These are phyloP conservation scores for Labrus mixtus DNA, from an alignment of 2,113 vertebrate species.

Conservation along the genomic window DNA sequence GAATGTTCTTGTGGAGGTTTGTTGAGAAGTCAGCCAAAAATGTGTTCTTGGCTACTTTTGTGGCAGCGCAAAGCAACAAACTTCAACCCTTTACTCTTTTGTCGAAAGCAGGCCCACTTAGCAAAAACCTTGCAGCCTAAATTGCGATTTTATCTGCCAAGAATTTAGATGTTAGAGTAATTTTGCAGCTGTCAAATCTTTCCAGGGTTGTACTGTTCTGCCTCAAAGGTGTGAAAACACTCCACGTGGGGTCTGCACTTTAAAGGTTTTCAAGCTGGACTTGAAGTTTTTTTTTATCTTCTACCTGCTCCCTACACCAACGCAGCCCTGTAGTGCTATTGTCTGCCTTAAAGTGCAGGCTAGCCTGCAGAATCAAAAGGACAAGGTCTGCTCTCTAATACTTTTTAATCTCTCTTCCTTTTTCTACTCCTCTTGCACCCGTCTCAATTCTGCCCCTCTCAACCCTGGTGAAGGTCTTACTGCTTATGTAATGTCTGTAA, in stretches of 20 bases:
- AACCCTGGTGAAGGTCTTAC: slow-evolving; percentile 53
- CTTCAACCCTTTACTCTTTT: background rate
- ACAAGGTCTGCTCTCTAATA: slow-evolving; percentile 19
- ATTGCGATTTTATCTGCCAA: slow-evolving; percentile 5
- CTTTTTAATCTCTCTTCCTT: slow-evolving; percentile 14
- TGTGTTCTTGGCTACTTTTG: background rate
- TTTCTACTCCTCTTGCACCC: slow-evolving; percentile 18
- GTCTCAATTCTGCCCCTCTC: slow-evolving; percentile 25
- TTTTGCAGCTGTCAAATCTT: slow-evolving; percentile 28
- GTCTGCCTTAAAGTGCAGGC: slow-evolving; percentile 24
- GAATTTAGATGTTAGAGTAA: slow-evolving; percentile 16
- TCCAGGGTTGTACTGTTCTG: slow-evolving; percentile 14
- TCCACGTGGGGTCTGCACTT: slow-evolving; percentile 36
- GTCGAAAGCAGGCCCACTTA: slow-evolving; percentile 2
- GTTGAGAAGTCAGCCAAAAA: background rate
- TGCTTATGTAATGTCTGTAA: slow-evolving; percentile 78
- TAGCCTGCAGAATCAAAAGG: slow-evolving; percentile 32
- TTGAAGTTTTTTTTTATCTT: slow-evolving; percentile 17
- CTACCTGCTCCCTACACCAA: slow-evolving; percentile 6
- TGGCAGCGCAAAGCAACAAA: background rate
- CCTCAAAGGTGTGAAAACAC: slow-evolving; percentile 30
- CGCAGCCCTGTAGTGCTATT: slow-evolving; percentile 29
- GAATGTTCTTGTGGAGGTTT: background rate
- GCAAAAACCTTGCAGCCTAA: background rate
- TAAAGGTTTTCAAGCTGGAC: slow-evolving; percentile 24